A percentile compares a stretch with the other conserved stretches of the same genome.
Conservation (phyloP, 1,140 invertebrate species). For the Aphis craccivora region DNA sequence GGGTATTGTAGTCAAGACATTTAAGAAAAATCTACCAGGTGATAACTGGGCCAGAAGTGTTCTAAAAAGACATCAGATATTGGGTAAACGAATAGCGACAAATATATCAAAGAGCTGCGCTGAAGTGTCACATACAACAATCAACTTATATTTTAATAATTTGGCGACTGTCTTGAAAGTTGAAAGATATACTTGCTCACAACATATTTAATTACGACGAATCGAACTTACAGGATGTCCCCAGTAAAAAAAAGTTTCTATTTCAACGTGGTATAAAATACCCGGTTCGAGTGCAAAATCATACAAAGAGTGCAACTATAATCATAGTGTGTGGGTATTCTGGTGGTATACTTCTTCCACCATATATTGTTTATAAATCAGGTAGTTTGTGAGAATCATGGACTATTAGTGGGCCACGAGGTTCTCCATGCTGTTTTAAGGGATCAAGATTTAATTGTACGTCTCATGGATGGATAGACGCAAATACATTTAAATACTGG, state of each 20-base stretch:
- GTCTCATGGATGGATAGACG: conserved; percentile 2
- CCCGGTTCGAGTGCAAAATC: not conserved
- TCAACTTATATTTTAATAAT: too few relatives aligned
- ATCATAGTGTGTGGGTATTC: not conserved
- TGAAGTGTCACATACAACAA: too few relatives aligned
- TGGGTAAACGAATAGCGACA: too few relatives aligned
- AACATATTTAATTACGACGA: not conserved
- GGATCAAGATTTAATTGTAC: not conserved
- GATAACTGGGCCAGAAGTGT: too few relatives aligned
- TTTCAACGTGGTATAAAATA: conserved; percentile 33
- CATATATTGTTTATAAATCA: conserved; percentile 17
- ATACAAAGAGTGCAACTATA: not conserved
- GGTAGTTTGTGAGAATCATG: not conserved
- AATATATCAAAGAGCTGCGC: too few relatives aligned
- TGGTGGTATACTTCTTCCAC: not conserved
- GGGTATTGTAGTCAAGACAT: too few relatives aligned
- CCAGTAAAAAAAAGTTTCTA: not conserved
- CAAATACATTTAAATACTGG: conserved; percentile 14
- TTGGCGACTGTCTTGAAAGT: too few relatives aligned
- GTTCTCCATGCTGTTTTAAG: conserved; percentile 3
- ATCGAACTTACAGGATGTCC: not conserved
- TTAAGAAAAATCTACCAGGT: too few relatives aligned
- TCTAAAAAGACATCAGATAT: too few relatives aligned
- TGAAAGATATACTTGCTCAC: not conserved
- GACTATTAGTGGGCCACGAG: not conserved